Base-by-base conservation (phyloP, 2,888 invertebrate species). In the Automeris io region DNA sequence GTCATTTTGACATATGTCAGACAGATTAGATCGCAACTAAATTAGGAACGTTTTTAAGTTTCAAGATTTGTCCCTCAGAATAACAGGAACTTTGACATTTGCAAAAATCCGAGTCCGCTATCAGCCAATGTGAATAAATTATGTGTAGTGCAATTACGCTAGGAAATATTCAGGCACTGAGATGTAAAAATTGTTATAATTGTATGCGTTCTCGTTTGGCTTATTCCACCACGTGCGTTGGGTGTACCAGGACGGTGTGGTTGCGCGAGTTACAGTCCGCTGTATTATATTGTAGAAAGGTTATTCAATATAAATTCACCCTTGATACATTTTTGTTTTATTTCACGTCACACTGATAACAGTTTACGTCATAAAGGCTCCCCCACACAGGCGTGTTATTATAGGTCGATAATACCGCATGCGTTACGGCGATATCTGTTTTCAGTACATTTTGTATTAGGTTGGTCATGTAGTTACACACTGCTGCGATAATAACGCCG, bases 241-340 rank as follows among this genome's bases (percentile, higher is more conserved):
- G 33, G 19, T 34, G 37, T 45, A 43, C 41, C 42, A 31, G 54
- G 54, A 51, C 56, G 40, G 51, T 51, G 49, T 47, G 47, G 33
- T 49, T 46, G 56, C 53, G 50, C 59, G 70, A 60, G 63, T 67
- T 72, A 69, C 75, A 72, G 70, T 70, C 74, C 70, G 74, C 71
- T 83, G 79, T 82, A 79, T 76, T 63, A 70, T 78, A 80, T 75
- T 81, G 80, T 83, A 82, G 83, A 80, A 75, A 79, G 69, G 70
- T 80, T 78, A 79, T 78, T 80, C 75, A 81, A 80, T 83, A 83
- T 79, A 83, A 82, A 82, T 79, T 79, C 81, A 83, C 82, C 80
- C 75, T 66, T 61, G 55, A 59, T 54, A 46, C 42, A 40, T 47
- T 47, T 38, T 64, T 36, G 67, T 71, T 70, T 74, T 61, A 64